Evolutionary conservation across 2,113 vertebrate species (phyloP).

Genomic region (Murina feae): DNA sequence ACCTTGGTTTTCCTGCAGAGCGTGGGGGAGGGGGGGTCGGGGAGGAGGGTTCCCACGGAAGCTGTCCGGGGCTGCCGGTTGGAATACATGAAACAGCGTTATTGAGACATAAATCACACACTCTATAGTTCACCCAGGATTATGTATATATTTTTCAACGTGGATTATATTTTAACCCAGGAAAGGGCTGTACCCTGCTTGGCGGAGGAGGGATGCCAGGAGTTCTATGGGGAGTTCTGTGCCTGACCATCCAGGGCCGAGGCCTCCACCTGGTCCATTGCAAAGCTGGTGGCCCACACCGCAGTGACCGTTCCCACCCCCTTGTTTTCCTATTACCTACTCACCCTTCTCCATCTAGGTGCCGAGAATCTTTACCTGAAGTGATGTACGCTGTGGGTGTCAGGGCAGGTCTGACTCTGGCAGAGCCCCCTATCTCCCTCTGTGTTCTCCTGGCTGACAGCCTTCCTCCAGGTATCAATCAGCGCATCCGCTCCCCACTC

Average conservation of each 20-base stretch:
- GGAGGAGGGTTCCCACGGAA: no score
- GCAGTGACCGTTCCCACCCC: not conserved
- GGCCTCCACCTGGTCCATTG: not conserved
- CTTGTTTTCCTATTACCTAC: constrained; percentile 44
- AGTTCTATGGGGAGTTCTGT: not conserved
- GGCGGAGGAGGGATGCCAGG: not conserved
- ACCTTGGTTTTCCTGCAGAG: rapidly evolving
- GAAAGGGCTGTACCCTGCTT: not conserved
- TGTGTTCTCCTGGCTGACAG: constrained; percentile 70
- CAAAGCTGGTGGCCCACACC: rapidly evolving
- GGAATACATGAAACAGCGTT: not conserved
- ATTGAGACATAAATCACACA: not conserved
- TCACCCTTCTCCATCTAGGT: not conserved
- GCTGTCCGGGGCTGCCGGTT: not conserved
- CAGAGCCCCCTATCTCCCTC: constrained; percentile 78
- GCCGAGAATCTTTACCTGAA: constrained; percentile 28
- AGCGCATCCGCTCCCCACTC: constrained; percentile 68
- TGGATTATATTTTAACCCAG: not conserved
- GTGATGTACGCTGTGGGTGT: constrained; percentile 75
- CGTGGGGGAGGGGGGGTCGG: rapidly evolving
- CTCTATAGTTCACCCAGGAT: not conserved
- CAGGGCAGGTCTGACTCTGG: constrained; percentile 80
- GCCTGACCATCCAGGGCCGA: not conserved
- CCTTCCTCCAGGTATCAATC: constrained; percentile 75
- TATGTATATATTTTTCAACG: not conserved